These are phyloP conservation scores for Takifugu ocellatus DNA, from an alignment of 2,797 vertebrate species.

Conservation along the genomic window DNA sequence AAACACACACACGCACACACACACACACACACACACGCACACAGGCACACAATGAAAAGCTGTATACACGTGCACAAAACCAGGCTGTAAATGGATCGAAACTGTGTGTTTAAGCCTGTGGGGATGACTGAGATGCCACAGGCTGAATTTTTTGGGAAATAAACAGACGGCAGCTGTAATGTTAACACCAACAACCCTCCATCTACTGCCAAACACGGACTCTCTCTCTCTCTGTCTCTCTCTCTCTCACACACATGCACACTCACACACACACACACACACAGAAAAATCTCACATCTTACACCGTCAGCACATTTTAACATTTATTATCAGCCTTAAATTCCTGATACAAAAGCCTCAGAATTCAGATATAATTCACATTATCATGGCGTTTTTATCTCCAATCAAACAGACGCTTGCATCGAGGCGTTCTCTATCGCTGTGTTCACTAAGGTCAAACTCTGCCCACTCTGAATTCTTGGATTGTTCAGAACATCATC, in stretches of 20 bases:
- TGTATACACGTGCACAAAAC: conserved; percentile 14
- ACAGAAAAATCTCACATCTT: not conserved
- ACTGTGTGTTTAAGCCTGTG: conserved; percentile 50
- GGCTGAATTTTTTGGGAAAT: conserved; percentile 62
- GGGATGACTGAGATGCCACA: conserved; percentile 63
- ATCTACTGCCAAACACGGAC: conserved; percentile 1
- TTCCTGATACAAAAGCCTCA: no score
- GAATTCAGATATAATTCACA: no score
- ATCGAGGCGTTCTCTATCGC: not conserved
- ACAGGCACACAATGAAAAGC: conserved; percentile 1
- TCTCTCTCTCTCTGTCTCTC: no score
- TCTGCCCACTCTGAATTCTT: not conserved
- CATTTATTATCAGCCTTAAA: conserved; percentile 8
- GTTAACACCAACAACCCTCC: conserved; percentile 50
- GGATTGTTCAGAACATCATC: conserved; percentile 1
- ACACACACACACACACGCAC: conserved; percentile 7
- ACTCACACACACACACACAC: conserved; percentile 6
- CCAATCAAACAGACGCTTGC: not conserved
- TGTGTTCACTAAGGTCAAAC: conserved; percentile 9
- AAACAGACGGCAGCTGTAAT: conserved; percentile 68
- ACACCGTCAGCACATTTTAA: conserved; percentile 19
- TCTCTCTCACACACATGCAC: not conserved
- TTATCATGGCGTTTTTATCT: no score
- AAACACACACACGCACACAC: conserved; percentile 10
- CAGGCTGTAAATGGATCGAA: conserved; percentile 56